A percentile compares a stretch with the other conserved stretches of the same genome.
Evolutionary conservation across 2,113 vertebrate species (phyloP).

Genomic region (Clarias magur): DNA sequence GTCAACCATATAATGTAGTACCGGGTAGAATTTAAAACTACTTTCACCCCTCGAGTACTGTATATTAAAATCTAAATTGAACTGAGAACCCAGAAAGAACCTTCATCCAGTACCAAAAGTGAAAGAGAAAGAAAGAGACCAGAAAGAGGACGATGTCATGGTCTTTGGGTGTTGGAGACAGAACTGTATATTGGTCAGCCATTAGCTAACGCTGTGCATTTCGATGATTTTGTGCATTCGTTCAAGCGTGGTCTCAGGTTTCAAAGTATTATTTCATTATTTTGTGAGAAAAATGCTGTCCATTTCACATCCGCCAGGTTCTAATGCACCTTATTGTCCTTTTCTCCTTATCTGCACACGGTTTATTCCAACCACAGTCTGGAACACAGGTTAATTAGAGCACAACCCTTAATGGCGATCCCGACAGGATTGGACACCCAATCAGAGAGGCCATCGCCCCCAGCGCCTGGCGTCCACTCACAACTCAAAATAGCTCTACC

Average conservation of each 20-base stretch:
- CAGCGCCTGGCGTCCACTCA: not conserved
- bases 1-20: too few species aligned
- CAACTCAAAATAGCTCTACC: conserved; percentile 17
- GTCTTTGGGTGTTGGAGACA: not conserved
- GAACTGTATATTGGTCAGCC: not conserved
- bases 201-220: not conserved
- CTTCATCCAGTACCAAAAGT: too few species aligned
- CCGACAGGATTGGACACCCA: conserved; percentile 40
- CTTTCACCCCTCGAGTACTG: too few species aligned
- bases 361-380: not conserved
- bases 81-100: too few species aligned
- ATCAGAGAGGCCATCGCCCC: not conserved
- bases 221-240: not conserved
- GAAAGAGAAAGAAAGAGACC: too few species aligned
- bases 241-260: not conserved
- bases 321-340: not conserved
- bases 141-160: too few species aligned
- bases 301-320: not conserved
- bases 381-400: conserved; percentile 40
- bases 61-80: too few species aligned
- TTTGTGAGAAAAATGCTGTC: too few species aligned
- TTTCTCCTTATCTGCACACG: not conserved
- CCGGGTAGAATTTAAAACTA: too few species aligned
- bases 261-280: not conserved
- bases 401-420: conserved; percentile 27